These are phyloP conservation scores for Aelia acuminata DNA, from an alignment of 2,888 invertebrate genomes.

Conservation along the genomic window DNA sequence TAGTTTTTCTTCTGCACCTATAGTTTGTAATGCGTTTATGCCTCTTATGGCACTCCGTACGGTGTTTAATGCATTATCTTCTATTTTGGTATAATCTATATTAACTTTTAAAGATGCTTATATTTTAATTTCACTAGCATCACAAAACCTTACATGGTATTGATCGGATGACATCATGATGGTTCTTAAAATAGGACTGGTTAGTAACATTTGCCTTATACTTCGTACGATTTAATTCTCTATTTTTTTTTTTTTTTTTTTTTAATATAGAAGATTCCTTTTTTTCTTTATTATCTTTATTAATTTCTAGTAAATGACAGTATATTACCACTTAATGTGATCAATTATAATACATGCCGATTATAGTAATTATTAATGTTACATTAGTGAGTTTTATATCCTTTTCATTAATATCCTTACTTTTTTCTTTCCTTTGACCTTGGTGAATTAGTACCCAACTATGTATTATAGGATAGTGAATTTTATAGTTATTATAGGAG, in stretches of 20 bases:
- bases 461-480: too few species aligned
- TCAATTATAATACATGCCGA: not conserved
- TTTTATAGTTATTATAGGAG: not conserved
- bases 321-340: not conserved
- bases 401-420: not conserved
- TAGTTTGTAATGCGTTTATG: constrained; percentile 16
- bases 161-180: not conserved
- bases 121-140: not conserved
- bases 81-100: constrained; percentile 10
- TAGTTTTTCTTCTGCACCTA: constrained; percentile 21
- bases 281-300: not conserved
- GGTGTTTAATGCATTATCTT: not conserved
- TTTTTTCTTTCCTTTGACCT: not conserved
- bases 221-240: not conserved
- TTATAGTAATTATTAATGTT: not conserved
- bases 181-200: not conserved
- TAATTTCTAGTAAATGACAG: not conserved
- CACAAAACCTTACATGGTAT: not conserved
- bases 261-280: not conserved
- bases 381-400: not conserved
- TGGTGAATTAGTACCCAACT: not conserved
- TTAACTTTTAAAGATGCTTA: constrained; percentile 11
- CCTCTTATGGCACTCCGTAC: not conserved
- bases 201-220: not conserved
- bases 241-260: not conserved